phyloP scores from a whole-genome alignment of 2,797 vertebrate species.

The Triplophysa bombifrons region DNA sequence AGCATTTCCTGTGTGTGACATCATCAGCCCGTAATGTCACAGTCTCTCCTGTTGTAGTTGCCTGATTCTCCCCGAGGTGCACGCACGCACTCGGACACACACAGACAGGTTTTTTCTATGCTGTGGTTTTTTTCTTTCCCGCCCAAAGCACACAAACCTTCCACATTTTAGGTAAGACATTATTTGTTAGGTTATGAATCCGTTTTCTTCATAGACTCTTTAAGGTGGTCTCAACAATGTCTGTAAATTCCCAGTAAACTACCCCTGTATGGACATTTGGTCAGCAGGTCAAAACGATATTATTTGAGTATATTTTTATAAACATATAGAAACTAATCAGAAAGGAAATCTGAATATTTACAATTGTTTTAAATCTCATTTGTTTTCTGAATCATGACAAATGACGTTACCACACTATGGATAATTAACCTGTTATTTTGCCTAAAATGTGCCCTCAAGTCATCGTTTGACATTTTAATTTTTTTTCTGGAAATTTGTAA shows the following conservation, averaged over 20 bases:
- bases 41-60: slow-evolving; percentile 18
- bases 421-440: no score
- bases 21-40: slow-evolving; percentile 31
- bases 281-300: no score
- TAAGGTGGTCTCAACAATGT: not conserved
- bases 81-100: not conserved
- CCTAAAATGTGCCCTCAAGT: no score
- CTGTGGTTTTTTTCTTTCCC: not conserved
- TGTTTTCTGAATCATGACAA: no score
- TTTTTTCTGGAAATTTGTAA: no score
- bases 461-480: no score
- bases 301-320: no score
- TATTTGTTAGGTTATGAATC: not conserved
- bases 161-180: not conserved
- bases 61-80: not conserved
- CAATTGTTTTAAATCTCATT: no score
- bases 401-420: no score
- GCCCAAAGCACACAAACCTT: not conserved
- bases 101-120: not conserved
- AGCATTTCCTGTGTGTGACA: slow-evolving; percentile 38
- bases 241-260: not conserved
- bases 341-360: no score
- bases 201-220: no score
- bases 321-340: no score
- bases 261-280: not conserved